A percentile compares a stretch with the other conserved stretches of the same genome.
Conservation (phyloP, 2,113 vertebrate species). For the Taurulus bubalis region DNA sequence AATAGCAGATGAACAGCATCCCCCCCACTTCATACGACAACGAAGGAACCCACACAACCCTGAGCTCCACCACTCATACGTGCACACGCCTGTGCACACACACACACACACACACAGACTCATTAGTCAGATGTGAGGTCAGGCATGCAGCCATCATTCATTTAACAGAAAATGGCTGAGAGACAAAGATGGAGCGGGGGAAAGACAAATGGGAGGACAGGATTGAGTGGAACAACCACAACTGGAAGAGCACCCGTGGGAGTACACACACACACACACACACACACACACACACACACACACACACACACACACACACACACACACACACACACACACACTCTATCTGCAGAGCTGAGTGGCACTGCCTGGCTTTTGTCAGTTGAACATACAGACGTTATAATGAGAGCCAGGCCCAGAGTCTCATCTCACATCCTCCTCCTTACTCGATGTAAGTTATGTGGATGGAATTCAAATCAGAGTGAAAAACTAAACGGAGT, state of each 20-base stretch:
- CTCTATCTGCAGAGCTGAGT: constrained; percentile 43
- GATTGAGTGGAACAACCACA: constrained; percentile 52
- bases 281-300: constrained; percentile 3
- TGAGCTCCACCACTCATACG: constrained; percentile 1
- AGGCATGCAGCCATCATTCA: constrained; percentile 60
- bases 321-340: constrained; percentile 3
- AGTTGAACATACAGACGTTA: constrained; percentile 37
- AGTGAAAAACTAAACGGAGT: not conserved
- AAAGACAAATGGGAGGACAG: constrained; percentile 55
- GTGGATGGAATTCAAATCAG: constrained; percentile 13
- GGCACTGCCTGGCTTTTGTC: constrained; percentile 50
- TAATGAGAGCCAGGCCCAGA: constrained; percentile 52
- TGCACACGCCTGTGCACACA: constrained; percentile 16
- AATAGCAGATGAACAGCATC: not conserved
- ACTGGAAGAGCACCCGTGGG: constrained; percentile 48
- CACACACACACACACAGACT: constrained; percentile 12
- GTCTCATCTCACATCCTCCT: constrained; percentile 2
- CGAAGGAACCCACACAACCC: not conserved
- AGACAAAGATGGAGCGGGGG: constrained; percentile 30
- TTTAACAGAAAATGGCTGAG: constrained; percentile 51
- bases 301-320: constrained; percentile 2
- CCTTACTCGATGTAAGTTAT: not conserved
- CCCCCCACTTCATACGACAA: not conserved
- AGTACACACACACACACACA: constrained; percentile 10
- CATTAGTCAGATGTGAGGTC: constrained; percentile 63